Evolutionary conservation across 2,113 vertebrate species (phyloP).

Genomic region (Podilymbus podiceps): DNA sequence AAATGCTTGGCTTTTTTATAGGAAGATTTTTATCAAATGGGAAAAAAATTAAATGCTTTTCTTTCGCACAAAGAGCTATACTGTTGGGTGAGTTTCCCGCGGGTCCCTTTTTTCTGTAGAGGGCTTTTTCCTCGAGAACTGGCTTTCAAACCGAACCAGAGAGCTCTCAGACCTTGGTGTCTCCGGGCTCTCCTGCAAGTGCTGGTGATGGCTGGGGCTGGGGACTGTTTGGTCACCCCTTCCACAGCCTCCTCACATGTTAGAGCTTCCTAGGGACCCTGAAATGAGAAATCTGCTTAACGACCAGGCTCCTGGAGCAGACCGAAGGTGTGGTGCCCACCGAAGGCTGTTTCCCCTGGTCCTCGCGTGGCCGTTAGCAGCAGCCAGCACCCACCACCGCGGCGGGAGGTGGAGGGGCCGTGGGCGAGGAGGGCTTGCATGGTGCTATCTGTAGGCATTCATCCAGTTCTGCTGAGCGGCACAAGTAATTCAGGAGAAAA

Average conservation of each 20-base stretch:
- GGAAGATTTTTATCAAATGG: not conserved
- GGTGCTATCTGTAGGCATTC: not conserved
- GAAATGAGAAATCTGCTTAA: not conserved
- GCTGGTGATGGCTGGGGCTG: not conserved
- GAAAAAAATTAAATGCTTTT: not conserved
- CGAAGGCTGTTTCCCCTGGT: not conserved
- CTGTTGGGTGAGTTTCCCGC: not conserved
- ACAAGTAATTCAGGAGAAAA: not conserved
- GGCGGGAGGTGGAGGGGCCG: not conserved
- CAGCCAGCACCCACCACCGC: accelerated
- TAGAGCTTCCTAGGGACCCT: not conserved
- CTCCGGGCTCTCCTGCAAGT: not conserved
- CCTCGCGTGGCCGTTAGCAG: accelerated
- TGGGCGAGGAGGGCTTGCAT: not conserved
- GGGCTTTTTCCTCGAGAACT: not conserved
- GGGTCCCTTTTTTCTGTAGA: not conserved
- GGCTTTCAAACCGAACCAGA: not conserved
- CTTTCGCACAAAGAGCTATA: not conserved
- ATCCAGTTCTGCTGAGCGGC: not conserved
- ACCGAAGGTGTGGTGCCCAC: not conserved
- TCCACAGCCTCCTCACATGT: accelerated
- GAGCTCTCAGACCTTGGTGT: not conserved
- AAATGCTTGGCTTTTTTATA: not conserved
- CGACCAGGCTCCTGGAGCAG: not conserved
- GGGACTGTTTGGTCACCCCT: not conserved